Conservation (phyloP, 2,113 vertebrate genomes). For the Pontoporia blainvillei region DNA sequence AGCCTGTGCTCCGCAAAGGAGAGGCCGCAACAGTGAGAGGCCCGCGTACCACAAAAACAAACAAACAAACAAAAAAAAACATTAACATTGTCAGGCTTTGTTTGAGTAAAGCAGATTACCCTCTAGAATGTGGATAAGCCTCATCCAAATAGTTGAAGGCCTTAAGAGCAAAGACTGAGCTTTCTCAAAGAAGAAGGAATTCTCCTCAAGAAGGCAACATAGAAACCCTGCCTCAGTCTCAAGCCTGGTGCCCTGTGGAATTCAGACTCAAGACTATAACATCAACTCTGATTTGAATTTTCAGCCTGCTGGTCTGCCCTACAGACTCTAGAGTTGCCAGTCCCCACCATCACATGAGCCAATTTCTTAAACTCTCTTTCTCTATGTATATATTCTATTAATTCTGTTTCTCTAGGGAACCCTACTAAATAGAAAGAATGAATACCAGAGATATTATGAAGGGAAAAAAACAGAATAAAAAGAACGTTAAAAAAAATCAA, state of each 20-base stretch:
- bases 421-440: not conserved
- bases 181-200: not conserved
- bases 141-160: not conserved
- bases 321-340: not conserved
- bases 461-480: not conserved
- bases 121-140: not conserved
- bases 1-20: no score
- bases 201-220: not conserved
- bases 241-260: not conserved
- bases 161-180: not conserved
- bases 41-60: no score
- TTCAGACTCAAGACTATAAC: no score
- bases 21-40: no score
- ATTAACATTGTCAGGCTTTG: not conserved
- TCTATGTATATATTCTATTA: not conserved
- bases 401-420: not conserved
- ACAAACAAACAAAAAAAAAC: not conserved
- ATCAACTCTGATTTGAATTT: not conserved
- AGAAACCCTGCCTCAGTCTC: not conserved
- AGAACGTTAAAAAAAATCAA: conserved; percentile 16
- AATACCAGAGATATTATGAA: not conserved
- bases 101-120: not conserved
- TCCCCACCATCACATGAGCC: not conserved
- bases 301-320: not conserved
- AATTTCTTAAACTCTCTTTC: not conserved